Evolutionary conservation across 92 coral and sea anemone species (phyloP).

Genomic region (Siderastrea radians): DNA sequence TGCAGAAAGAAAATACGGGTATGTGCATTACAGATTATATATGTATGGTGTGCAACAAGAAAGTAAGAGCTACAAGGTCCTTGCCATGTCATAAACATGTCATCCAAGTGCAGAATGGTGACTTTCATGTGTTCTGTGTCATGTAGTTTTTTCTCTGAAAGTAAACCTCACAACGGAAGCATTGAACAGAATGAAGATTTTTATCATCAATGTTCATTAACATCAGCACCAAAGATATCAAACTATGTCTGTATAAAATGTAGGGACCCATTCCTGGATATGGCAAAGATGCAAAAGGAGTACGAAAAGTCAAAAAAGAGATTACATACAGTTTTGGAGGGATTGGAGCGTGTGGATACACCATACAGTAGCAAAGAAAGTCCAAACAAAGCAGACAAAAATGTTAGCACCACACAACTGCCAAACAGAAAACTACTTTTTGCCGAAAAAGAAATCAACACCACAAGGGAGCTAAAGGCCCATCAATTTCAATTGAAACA

Average conservation of each 20-base stretch:
- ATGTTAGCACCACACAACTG: not conserved
- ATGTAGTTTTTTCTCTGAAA: not conserved
- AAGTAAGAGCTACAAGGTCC: not conserved
- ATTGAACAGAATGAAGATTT: not conserved
- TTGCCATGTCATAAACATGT: not conserved
- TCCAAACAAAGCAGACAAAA: not conserved
- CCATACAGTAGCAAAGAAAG: not conserved
- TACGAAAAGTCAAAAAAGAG: not conserved
- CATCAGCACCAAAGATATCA: not conserved
- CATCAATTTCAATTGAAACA: not conserved
- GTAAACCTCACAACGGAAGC: not conserved
- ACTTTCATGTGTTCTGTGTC: not conserved
- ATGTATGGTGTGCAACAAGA: not conserved
- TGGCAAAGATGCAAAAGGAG: not conserved
- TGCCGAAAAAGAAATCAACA: not conserved
- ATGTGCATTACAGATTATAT: not conserved
- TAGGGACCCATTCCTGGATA: not conserved
- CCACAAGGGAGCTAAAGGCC: conserved; percentile 9
- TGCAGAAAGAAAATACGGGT: not conserved
- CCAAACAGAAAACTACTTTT: not conserved
- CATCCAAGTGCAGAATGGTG: not conserved
- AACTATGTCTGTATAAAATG: not conserved
- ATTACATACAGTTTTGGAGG: not conserved
- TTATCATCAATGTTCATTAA: not conserved
- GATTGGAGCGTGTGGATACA: not conserved